A percentile compares a stretch with the other conserved stretches of the same genome.
phyloP scores from a whole-genome alignment of 2,888 invertebrate genomes.

The Cetonia aurata region DNA sequence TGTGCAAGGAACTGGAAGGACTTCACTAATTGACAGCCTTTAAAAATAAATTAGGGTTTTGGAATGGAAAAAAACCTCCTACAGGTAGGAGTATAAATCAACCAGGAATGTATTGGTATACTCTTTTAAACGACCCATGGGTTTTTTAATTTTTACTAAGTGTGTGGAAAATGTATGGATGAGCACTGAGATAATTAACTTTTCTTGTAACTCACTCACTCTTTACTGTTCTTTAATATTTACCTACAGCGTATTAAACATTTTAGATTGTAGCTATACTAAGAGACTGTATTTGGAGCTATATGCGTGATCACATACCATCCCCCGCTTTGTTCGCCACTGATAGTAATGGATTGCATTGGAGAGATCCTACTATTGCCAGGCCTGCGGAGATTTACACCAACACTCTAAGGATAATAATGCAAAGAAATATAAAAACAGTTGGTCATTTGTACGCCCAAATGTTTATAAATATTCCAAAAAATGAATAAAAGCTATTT shows the following conservation, averaged over 20 bases:
- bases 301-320: constrained; percentile 89
- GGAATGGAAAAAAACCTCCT: too few relatives aligned
- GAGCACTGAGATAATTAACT: neutral
- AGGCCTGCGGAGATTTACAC: constrained; percentile 82
- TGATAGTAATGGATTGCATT: constrained; percentile 77
- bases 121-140: too few relatives aligned
- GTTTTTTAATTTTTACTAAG: too few relatives aligned
- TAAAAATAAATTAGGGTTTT: too few relatives aligned
- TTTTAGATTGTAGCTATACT: constrained; percentile 81
- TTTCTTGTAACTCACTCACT: neutral
- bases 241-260: neutral
- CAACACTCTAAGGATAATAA: constrained; percentile 82
- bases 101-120: too few relatives aligned
- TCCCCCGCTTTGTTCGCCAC: constrained; percentile 84
- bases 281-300: constrained; percentile 90
- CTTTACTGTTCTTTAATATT: neutral
- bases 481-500: constrained; percentile 29
- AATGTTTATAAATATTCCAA: constrained; percentile 72
- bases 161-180: neutral
- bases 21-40: too few relatives aligned
- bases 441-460: constrained; percentile 83
- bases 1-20: too few relatives aligned
- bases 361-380: constrained; percentile 82
- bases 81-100: too few relatives aligned
- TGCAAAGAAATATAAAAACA: constrained; percentile 83